Conservation (phyloP, 2,797 vertebrate species). For the Balearica regulorum region DNA sequence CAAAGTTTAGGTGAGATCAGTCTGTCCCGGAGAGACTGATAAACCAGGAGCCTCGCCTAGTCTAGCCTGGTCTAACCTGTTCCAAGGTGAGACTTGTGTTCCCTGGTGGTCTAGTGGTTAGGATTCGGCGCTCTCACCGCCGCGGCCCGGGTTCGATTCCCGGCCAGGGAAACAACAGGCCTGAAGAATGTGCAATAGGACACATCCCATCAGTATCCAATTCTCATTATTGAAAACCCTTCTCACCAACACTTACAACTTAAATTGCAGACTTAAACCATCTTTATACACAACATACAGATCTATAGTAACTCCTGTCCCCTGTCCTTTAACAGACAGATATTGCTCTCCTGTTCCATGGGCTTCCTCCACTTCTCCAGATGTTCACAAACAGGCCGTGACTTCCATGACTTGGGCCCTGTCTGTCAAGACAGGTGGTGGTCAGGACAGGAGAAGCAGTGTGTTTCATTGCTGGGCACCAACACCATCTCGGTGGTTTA, state of each 20-base stretch:
- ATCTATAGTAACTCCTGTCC: not conserved
- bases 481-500: not conserved
- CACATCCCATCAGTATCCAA: accelerated
- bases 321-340: not conserved
- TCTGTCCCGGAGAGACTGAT: no score
- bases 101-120: not conserved
- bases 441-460: not conserved
- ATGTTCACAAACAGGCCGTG: not conserved
- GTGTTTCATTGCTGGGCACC: not conserved
- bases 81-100: no score
- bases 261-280: not conserved
- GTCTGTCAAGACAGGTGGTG: not conserved
- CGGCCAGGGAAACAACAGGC: not conserved
- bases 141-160: constrained; percentile 53
- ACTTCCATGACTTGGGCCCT: not conserved
- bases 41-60: not conserved
- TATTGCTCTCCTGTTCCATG: no score
- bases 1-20: not conserved
- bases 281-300: no score
- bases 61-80: no score
- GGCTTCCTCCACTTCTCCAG: not conserved
- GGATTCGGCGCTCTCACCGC: constrained; percentile 40
- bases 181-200: accelerated
- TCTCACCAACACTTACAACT: not conserved
- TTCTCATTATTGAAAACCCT: not conserved